Evolutionary conservation across 2,888 invertebrate genomes (phyloP), one percentile per base, ranked within the genome.

Genomic region (Sphaerophoria taeniata): DNA sequence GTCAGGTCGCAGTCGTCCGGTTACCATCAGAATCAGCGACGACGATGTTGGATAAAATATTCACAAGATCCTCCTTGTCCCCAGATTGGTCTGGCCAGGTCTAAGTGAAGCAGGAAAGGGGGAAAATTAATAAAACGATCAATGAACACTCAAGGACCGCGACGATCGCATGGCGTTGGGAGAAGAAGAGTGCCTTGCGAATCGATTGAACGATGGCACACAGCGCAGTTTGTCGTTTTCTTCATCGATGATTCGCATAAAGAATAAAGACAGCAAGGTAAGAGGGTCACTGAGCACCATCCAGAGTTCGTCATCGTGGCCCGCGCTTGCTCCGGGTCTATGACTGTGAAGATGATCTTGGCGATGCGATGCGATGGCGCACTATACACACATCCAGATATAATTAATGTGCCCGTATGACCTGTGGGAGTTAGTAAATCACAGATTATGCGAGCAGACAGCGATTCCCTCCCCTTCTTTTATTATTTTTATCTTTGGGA

Each of bases 401-500:
- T 88, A 88, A 88, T 88, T 87, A 88, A 88, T 88, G 88, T 87
- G 88, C 82, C 84, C 86, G 82, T 81, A 87, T 88, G 88, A 88
- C 88, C 88, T 87, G 88, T 88, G 88, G 88, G 88, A 88, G 88
- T 88, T 88, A 87, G 86, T 87, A 87, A 87, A 87, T 88, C 88
- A 87, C 87, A 88, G 88, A 88, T 88, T 88, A 88, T 88, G 87
- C 87, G 80, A 82, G 87, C 87, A 88, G 88, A 87, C 88, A 88
- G 77, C 73, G 70, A 70, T 77, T 43, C 58, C 85, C 81, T 77
- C 85, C 85, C 49, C 81, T 72, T 81, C 55, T 58, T 67, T 72
- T 67, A 70, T 65, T 70, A 67, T 53, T 53, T 63, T 65, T 56
- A 72, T 60, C 63, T 69, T 63, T 75, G 55, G 31, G 56, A 67